These are phyloP conservation scores for Cladorhizidae sp. DNA, from an alignment of 37 sponge, comb jelly and placozoan species.

Conservation along the genomic window DNA sequence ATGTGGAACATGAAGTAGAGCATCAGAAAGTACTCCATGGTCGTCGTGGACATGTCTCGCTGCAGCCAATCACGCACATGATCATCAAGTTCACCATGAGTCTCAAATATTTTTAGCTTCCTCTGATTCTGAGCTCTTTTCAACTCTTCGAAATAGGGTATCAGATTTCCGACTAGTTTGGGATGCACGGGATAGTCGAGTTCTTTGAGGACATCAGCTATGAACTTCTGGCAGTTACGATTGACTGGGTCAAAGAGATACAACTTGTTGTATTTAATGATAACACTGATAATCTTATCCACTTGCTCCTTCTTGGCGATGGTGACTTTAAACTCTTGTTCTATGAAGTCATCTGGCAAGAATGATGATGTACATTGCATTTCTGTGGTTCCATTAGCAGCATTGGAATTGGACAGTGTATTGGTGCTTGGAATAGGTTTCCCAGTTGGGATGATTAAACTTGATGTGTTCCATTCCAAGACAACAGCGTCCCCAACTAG, in stretches of 20 bases:
- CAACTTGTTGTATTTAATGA: slow-evolving; percentile 5
- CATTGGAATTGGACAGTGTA: no score
- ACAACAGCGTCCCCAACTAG: background rate
- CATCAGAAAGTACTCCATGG: slow-evolving; percentile 11
- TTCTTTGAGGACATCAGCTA: slow-evolving; percentile 3
- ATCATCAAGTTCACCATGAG: background rate
- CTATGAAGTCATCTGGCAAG: background rate
- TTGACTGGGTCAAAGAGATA: background rate
- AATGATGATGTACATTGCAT: background rate
- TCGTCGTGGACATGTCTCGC: no score
- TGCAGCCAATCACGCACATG: background rate
- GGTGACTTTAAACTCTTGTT: background rate
- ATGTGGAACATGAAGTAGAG: slow-evolving; percentile 10
- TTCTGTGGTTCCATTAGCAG: background rate
- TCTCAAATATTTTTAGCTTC: background rate
- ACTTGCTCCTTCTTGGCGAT: background rate
- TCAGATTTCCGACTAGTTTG: background rate
- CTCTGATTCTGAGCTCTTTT: background rate
- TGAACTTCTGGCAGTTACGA: slow-evolving; percentile 14
- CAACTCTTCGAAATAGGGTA: background rate
- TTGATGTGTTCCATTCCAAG: background rate
- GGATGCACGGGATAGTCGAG: background rate
- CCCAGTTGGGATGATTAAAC: slow-evolving; percentile 1
- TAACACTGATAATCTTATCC: slow-evolving; percentile 1
- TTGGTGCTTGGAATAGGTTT: no score